phyloP scores from a whole-genome alignment of 2,797 vertebrate species.

The Lates japonicus region DNA sequence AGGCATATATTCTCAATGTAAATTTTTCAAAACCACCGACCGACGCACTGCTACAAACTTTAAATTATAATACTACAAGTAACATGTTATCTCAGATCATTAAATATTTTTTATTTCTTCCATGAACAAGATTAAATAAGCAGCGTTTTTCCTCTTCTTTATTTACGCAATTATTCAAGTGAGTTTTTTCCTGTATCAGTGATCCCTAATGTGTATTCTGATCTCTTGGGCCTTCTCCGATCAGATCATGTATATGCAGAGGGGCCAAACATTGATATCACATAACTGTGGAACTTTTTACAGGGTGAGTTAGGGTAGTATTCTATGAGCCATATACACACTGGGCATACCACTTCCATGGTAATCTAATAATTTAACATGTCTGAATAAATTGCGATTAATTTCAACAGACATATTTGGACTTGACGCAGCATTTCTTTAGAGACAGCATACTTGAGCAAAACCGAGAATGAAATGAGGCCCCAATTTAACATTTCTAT shows the following conservation, averaged over 20 bases:
- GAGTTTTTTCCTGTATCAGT: not conserved
- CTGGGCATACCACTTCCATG: not conserved
- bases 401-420: accelerated
- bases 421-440: not conserved
- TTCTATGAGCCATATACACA: not conserved
- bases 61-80: not conserved
- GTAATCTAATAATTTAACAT: not conserved
- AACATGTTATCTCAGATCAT: not conserved
- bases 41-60: constrained; percentile 5
- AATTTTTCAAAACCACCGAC: constrained; percentile 4
- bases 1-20: not conserved
- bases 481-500: not conserved
- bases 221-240: constrained; percentile 92
- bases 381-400: not conserved
- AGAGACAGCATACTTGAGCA: not conserved
- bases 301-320: constrained; percentile 84
- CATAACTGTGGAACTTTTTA: constrained; percentile 99
- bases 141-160: not conserved
- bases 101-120: not conserved
- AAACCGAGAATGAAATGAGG: not conserved
- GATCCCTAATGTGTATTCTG: constrained; percentile 1
- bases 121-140: not conserved
- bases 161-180: not conserved
- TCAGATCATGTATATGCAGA: constrained; percentile 95
- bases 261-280: constrained; percentile 97